Base-by-base conservation (phyloP, 2,797 vertebrate genomes). In the Oreonectes daqikongensis region DNA sequence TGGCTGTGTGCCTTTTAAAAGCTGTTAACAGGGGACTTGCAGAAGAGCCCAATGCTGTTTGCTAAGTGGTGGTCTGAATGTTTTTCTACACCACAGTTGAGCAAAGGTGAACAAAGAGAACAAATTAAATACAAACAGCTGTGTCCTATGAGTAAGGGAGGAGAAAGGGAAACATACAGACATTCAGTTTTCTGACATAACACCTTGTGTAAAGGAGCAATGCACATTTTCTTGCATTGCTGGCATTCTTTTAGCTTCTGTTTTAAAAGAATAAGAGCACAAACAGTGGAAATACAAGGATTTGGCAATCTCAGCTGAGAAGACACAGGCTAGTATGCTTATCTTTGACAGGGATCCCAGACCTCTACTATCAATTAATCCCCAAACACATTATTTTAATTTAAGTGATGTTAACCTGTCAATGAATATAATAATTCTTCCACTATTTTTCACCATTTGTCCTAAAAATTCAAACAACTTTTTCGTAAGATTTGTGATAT, bases 21-120 rank as follows among this genome's bases (percentile, higher is more conserved):
- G 75, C 72, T 30, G 80, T 84, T 85, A 88, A 87, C 85, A 85
- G 72, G 72, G 81, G 78, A 82, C 73, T 70, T 71, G 53, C 80
- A 82, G 79, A 70, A 81, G 75, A 75, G 59, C 78, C 79, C 53
- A 71, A 63, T 69, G 72, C 63, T 67, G 85, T 82, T 66, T 69
- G 55, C 60, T 71, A 11, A 76, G 71, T 72, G 68, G 84, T 82
- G 83, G 61, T 79, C 5, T 79, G 55, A 70, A 65, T 28, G 24
- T 52, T 57, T 77, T 73, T 85, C 85, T 82, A 79, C 72, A 50
- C 52, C 77, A 18, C 10, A 2, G 28, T 50, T 3, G 50, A 75
- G 38, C n/a, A 59, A 48, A 26, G 12, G 38, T 24, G 40, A 68
- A 12, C 18, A 68, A 53, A 73, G 2, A 24, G 20, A 35, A n/a